Evolutionary conservation across 1,140 invertebrate species (phyloP).

Genomic region (Drosophila cardini): DNA sequence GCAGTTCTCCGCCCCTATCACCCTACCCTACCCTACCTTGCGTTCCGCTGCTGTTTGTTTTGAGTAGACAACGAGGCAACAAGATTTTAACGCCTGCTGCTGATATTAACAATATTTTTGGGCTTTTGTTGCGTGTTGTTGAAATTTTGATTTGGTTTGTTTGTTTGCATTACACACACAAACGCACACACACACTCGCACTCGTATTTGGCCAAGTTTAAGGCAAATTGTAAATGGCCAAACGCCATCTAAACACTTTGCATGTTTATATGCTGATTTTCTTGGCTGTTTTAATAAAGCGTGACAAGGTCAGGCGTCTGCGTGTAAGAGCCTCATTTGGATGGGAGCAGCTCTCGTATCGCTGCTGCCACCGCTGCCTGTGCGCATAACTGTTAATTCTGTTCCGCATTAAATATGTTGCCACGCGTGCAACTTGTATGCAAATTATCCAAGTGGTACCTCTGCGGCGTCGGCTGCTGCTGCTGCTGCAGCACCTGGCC

Average conservation of each 20-base stretch:
- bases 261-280: conserved; percentile 65
- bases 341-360: neutral
- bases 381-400: conserved; percentile 26
- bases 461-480: too few species aligned
- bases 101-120: conserved; percentile 36
- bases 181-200: too few species aligned
- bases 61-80: conserved; percentile 53
- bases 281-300: conserved; percentile 59
- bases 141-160: conserved; percentile 62
- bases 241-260: conserved; percentile 50
- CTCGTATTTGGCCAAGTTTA: conserved; percentile 8
- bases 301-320: conserved; percentile 64
- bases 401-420: conserved; percentile 21
- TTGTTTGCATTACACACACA: conserved; percentile 43
- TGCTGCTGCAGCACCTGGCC: conserved; percentile 21
- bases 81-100: conserved; percentile 23
- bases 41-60: conserved; percentile 44
- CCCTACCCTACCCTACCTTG: neutral
- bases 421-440: conserved; percentile 18
- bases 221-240: conserved; percentile 21
- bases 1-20: neutral
- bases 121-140: conserved; percentile 29
- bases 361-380: conserved; percentile 1
- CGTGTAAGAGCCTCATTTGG: conserved; percentile 47
- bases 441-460: conserved; percentile 21